phyloP scores from a whole-genome alignment of 2,113 vertebrate genomes.

The Lamprotornis superbus region DNA sequence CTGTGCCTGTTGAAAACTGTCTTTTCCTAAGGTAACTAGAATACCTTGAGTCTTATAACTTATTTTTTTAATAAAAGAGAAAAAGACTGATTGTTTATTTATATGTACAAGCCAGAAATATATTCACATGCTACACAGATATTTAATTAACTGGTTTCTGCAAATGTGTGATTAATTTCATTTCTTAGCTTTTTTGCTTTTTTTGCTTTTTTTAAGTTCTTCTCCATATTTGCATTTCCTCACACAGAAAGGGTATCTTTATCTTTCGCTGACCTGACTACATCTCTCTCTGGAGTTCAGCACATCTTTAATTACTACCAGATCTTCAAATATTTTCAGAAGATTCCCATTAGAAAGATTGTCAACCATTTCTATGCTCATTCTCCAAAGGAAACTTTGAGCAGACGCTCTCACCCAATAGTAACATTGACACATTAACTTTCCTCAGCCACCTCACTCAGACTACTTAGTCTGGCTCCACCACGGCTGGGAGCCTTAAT shows the following conservation, averaged over 20 bases:
- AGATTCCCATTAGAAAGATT: slow-evolving; percentile 35
- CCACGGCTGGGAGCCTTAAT: slow-evolving; percentile 74
- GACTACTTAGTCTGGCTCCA: slow-evolving; percentile 77
- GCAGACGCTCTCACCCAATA: slow-evolving; percentile 59
- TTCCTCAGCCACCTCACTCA: slow-evolving; percentile 71
- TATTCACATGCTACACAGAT: not conserved
- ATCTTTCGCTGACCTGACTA: not conserved
- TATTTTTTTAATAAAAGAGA: not conserved
- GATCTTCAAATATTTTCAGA: slow-evolving; percentile 40
- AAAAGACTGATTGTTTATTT: not conserved
- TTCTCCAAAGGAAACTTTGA: slow-evolving; percentile 52
- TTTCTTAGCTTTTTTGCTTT: not conserved
- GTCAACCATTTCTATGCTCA: slow-evolving; percentile 17
- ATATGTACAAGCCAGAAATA: not conserved
- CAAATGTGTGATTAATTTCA: not conserved
- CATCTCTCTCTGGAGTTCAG: not conserved
- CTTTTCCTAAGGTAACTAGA: not conserved
- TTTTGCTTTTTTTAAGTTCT: not conserved
- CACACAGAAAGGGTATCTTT: not conserved
- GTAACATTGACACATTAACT: slow-evolving; percentile 76
- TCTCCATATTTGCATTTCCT: not conserved
- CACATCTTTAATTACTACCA: slow-evolving; percentile 24
- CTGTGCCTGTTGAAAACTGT: not conserved
- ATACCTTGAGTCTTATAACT: not conserved
- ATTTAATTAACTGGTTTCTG: not conserved